phyloP scores from a whole-genome alignment of 1,140 invertebrate genomes.

The Temnothorax longispinosus region DNA sequence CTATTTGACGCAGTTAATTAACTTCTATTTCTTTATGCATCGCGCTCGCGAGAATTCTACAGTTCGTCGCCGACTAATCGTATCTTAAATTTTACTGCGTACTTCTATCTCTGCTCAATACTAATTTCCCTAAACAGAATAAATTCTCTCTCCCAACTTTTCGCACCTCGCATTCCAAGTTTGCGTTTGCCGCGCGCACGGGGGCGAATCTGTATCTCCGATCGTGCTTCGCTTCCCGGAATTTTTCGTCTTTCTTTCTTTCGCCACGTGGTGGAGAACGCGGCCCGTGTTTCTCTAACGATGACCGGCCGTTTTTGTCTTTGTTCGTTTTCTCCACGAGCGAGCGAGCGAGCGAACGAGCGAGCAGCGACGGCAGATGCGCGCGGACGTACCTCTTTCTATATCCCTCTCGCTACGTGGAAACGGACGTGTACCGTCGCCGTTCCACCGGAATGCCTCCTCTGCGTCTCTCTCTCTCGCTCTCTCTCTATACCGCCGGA shows the following conservation, averaged over 20 bases:
- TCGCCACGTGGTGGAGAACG: background rate
- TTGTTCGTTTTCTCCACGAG: slow-evolving; percentile 23
- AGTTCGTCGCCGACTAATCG: background rate
- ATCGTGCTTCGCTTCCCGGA: slow-evolving; percentile 23
- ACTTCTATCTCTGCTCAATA: background rate
- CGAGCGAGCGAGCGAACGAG: slow-evolving; percentile 1
- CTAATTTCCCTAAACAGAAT: slow-evolving; percentile 5
- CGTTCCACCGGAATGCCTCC: slow-evolving; percentile 55
- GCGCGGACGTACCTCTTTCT: slow-evolving; percentile 31
- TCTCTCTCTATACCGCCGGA: slow-evolving; percentile 16
- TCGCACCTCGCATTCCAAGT: slow-evolving; percentile 12
- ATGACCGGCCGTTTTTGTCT: slow-evolving; percentile 39
- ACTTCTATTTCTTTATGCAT: background rate
- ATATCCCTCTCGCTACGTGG: slow-evolving; percentile 41
- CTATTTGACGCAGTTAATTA: background rate
- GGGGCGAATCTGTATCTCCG: slow-evolving; percentile 26
- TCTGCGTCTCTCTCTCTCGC: slow-evolving; percentile 27
- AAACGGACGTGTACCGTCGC: slow-evolving; percentile 42
- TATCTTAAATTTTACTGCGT: too few relatives aligned
- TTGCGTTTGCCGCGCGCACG: background rate
- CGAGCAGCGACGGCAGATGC: slow-evolving; percentile 39
- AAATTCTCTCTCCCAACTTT: background rate
- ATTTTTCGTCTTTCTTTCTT: slow-evolving; percentile 48
- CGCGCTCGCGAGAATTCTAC: background rate
- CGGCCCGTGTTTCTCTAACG: slow-evolving; percentile 21